A percentile compares a stretch with the other conserved stretches of the same genome.
Conservation (phyloP, 2,888 invertebrate genomes). For the Cheilosia pagana region DNA sequence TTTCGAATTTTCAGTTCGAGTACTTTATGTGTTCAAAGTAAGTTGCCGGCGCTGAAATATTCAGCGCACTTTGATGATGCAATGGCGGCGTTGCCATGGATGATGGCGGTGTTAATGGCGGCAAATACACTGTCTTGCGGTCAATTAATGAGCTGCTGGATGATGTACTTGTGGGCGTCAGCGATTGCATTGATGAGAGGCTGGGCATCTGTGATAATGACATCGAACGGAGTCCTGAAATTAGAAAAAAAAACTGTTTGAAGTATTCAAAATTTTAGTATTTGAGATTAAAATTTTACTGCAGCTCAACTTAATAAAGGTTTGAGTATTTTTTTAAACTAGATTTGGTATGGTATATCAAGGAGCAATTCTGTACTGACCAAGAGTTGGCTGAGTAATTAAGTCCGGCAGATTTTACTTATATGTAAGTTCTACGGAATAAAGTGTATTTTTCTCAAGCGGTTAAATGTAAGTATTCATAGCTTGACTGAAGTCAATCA, state of each 20-base stretch:
- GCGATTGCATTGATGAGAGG: constrained; percentile 67
- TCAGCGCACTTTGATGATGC: constrained; percentile 74
- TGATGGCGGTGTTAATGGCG: constrained; percentile 80
- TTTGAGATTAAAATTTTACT: too few relatives aligned
- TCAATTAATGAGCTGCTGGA: constrained; percentile 79
- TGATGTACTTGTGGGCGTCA: constrained; percentile 75
- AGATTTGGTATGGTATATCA: too few relatives aligned
- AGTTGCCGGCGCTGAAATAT: constrained; percentile 51
- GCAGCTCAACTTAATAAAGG: too few relatives aligned
- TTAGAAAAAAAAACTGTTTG: neutral
- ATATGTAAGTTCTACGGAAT: too few relatives aligned
- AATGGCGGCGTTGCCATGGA: constrained; percentile 78
- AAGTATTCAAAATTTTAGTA: neutral
- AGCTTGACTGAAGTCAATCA: too few relatives aligned
- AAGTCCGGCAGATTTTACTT: too few relatives aligned
- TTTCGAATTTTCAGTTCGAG: constrained; percentile 45
- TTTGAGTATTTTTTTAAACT: too few relatives aligned
- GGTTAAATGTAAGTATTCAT: too few relatives aligned
- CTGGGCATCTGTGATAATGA: constrained; percentile 79
- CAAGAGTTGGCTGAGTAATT: too few relatives aligned
- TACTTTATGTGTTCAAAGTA: constrained; percentile 73
- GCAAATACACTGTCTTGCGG: constrained; percentile 81
- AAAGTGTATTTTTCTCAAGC: too few relatives aligned
- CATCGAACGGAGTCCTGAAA: constrained; percentile 81
- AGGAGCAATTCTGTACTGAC: too few relatives aligned